Conservation (phyloP, 1,140 invertebrate species). For the Heterodera schachtii region DNA sequence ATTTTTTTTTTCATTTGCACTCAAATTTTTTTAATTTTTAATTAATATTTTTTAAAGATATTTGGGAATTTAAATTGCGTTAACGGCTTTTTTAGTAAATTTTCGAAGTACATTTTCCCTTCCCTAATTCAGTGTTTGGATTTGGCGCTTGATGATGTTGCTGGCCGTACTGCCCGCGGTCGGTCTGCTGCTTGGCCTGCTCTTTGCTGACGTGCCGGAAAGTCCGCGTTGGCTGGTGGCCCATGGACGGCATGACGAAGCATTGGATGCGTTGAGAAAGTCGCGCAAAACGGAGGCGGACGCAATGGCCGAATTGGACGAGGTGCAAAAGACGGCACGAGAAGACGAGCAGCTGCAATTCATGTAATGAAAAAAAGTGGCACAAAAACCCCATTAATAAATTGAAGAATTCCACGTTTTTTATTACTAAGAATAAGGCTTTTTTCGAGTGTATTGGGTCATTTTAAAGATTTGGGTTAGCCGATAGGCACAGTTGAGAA, state of each 20-base stretch:
- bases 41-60: too few relatives aligned
- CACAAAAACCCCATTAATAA: neutral
- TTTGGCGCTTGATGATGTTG: conserved; percentile 28
- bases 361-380: conserved; percentile 8
- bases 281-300: conserved; percentile 16
- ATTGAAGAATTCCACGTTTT: neutral
- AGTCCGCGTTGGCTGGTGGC: conserved; percentile 20
- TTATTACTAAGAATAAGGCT: neutral
- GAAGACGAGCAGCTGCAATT: conserved; percentile 10
- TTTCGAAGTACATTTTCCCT: too few relatives aligned
- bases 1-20: too few relatives aligned
- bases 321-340: conserved; percentile 6
- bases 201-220: conserved; percentile 19
- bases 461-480: too few relatives aligned
- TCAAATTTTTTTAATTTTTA: too few relatives aligned
- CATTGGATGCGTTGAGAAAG: conserved; percentile 2
- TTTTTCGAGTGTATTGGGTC: too few relatives aligned
- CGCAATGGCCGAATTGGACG: conserved; percentile 14
- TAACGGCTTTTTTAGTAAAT: too few relatives aligned
- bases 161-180: conserved; percentile 12
- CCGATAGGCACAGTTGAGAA: too few relatives aligned
- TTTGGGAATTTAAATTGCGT: too few relatives aligned
- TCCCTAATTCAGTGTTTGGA: conserved; percentile 6
- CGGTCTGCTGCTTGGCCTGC: conserved; percentile 16
- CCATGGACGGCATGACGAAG: conserved; percentile 9